Base-by-base conservation (phyloP, 2,113 vertebrate species). In the Spea bombifrons region DNA sequence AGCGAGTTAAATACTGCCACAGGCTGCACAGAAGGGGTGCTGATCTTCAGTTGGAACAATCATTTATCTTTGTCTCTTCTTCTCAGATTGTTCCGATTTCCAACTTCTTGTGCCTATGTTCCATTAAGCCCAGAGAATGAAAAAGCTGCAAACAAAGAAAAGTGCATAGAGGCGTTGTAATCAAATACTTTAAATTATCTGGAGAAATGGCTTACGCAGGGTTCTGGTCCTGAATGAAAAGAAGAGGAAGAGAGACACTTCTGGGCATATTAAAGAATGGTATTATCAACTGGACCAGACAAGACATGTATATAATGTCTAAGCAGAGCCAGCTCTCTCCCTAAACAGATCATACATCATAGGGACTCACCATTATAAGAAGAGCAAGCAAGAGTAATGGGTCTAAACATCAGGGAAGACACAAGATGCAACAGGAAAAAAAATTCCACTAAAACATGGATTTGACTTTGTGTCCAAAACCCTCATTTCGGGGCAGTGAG, bases 291-390 rank as follows among this genome's bases (percentile, higher is more conserved):
- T 66, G 70, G 61, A 66, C 77, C 70, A 79, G 77, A 79, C 77
- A 79, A 79, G 77, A 79, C 77, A 79, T 79, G 77, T 79, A 79
- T 79, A 79, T 79, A 79, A 79, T 79, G 70, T 71, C 59, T 66
- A 79, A 79, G 70, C 70, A 79, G 70, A 79, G 77, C 59, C 71
- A 67, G 63, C 68, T 79, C 66, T 73, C 71, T 79, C 70, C 70
- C 77, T 61, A 79, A 79, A 79, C 70, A 79, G 70, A 79, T 71
- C 70, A 73, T 79, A 79, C 50, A 79, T 79, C 77, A 79, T 66
- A 59, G 71, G 77, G 77, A 79, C 77, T 79, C 49, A 12, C 50
- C 50, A 70, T 79, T 67, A 79, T 79, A 70, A 66, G 70, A 72
- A 57, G 44, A 63, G 77, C 70, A 79, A 79, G 77, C 61, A 79